Base-by-base conservation (phyloP, 2,888 invertebrate genomes). In the Eubasilissa splendida region DNA sequence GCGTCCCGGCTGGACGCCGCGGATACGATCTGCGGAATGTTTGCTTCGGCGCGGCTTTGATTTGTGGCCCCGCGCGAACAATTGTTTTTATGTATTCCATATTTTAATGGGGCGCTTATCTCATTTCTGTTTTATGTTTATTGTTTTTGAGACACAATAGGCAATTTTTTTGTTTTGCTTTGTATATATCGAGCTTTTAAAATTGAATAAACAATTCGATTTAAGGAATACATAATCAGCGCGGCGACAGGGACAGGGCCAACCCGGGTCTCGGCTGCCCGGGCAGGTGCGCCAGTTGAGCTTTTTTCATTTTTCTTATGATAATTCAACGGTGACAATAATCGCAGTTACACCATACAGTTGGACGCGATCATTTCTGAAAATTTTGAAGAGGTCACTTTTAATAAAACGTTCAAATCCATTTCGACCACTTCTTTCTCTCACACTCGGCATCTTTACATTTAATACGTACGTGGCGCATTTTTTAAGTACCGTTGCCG, bases 51-150 rank as follows among this genome's bases (percentile, higher is more conserved):
- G 79, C 70, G 66, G 66, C 70, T 76, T 80, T 80, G 80, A 80
- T 80, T 80, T 80, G 80, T 80, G 68, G 70, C 63, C 68, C 66
- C 68, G 66, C 65, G 58, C 74, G 53, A 73, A 79, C 80, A 76
- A 80, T 80, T 80, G 80, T 80, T 68, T 80, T 76, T 76, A 66
- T 68, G 73, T 65, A 74, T 79, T 76, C 80, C 80, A 76, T 80
- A 80, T 80, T 80, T 80, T 80, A 80, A 80, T 76, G 50, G 80
- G 76, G 63, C 66, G 76, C 75, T 68, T 84, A 79, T 79, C 79
- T 77, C 77, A 77, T 77, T 77, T 77, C 77, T 77, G 77, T 77
- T 77, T 77, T 77, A 77, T 71, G 77, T 77, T 77, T 77, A 77
- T 77, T 77, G 77, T 77, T 77, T 77, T 71, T 70, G 33, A 77